phyloP scores from a whole-genome alignment of 2,888 invertebrate genomes.

The Teinopalpus imperialis region DNA sequence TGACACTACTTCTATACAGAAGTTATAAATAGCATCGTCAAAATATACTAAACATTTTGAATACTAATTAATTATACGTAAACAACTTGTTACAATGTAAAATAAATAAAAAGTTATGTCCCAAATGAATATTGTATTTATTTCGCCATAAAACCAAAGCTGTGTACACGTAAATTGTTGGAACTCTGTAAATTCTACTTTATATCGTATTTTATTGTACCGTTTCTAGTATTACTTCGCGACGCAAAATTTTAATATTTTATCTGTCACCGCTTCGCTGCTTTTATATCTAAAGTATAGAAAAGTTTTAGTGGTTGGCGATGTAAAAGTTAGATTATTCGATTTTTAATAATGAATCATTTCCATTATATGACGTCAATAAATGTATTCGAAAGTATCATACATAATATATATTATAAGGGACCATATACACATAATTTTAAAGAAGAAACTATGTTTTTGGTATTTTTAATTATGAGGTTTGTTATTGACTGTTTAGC shows the following conservation, averaged over 20 bases:
- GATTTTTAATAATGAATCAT: slow-evolving; percentile 28
- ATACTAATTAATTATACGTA: too few relatives aligned
- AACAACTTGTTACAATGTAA: too few relatives aligned
- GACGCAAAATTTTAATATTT: slow-evolving; percentile 60
- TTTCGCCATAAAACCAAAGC: slow-evolving; percentile 22
- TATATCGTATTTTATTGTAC: slow-evolving; percentile 38
- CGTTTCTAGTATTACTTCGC: slow-evolving; percentile 46
- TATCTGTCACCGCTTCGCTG: slow-evolving; percentile 69
- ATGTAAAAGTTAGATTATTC: slow-evolving; percentile 46
- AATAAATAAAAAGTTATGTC: slow-evolving; percentile 4
- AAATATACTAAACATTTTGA: too few relatives aligned
- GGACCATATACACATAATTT: too few relatives aligned
- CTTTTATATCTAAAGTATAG: slow-evolving; percentile 67
- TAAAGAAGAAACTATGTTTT: too few relatives aligned
- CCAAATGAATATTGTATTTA: slow-evolving; percentile 20
- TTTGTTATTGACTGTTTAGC: too few relatives aligned
- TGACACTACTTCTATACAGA: too few relatives aligned
- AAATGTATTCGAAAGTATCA: too few relatives aligned
- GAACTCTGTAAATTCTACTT: slow-evolving; percentile 31
- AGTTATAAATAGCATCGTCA: too few relatives aligned
- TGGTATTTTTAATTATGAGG: too few relatives aligned
- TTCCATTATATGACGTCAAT: too few relatives aligned
- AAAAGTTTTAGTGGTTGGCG: slow-evolving; percentile 47
- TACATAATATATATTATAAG: too few relatives aligned
- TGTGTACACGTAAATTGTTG: slow-evolving; percentile 23